Evolutionary conservation across 1,140 invertebrate species (phyloP).

Genomic region (Diprion similis): DNA sequence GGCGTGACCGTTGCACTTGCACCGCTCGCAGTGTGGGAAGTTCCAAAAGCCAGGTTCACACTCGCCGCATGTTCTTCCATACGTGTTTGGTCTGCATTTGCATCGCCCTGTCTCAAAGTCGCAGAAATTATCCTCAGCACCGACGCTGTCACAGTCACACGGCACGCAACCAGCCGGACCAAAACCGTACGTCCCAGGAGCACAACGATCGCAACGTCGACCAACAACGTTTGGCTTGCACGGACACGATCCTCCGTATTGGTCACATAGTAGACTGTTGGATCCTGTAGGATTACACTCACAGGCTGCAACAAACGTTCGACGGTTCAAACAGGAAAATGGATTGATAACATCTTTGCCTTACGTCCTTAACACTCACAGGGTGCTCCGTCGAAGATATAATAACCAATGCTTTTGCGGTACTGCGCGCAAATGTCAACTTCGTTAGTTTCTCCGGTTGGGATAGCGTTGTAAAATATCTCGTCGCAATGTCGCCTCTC

Average conservation of each 20-base stretch:
- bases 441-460: constrained; percentile 56
- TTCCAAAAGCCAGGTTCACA: constrained; percentile 91
- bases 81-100: constrained; percentile 87
- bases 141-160: constrained; percentile 92
- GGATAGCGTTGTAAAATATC: constrained; percentile 69
- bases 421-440: constrained; percentile 78
- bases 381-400: constrained; percentile 74
- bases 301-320: constrained; percentile 64
- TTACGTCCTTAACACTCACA: constrained; percentile 45
- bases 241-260: constrained; percentile 83
- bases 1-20: constrained; percentile 94
- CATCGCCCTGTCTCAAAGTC: constrained; percentile 88
- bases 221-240: constrained; percentile 94
- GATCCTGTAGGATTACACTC: constrained; percentile 90
- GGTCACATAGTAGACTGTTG: constrained; percentile 80
- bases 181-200: constrained; percentile 90
- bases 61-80: constrained; percentile 87
- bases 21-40: constrained; percentile 89
- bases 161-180: constrained; percentile 87
- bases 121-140: constrained; percentile 90
- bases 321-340: not conserved
- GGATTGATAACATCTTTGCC: not conserved
- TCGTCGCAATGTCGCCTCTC: constrained; percentile 77
- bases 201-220: constrained; percentile 86
- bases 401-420: constrained; percentile 76